These are phyloP conservation scores for Boloria selene DNA, from an alignment of 2,888 invertebrate species.

Conservation along the genomic window DNA sequence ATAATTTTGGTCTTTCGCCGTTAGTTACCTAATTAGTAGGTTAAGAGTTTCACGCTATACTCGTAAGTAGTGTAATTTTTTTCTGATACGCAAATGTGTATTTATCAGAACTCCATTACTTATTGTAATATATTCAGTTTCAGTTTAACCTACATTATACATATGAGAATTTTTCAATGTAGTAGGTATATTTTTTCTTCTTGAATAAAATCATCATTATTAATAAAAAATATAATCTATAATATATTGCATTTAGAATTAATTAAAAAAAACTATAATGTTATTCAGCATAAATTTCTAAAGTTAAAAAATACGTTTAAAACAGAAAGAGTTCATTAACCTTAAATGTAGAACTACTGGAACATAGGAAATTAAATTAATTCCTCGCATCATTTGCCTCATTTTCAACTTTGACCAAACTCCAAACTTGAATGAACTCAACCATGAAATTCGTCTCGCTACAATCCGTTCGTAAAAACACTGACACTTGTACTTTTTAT, in stretches of 20 bases:
- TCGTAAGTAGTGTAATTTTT: no score
- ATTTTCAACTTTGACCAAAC: conserved; percentile 44
- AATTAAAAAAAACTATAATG: not conserved
- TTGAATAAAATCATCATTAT: no score
- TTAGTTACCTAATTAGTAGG: no score
- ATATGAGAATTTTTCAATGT: no score
- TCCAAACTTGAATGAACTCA: conserved; percentile 29
- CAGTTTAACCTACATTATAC: no score
- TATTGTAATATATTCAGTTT: no score
- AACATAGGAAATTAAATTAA: conserved; percentile 27
- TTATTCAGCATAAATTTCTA: not conserved
- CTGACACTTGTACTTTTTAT: conserved; percentile 6
- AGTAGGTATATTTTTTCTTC: no score
- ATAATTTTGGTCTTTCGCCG: no score
- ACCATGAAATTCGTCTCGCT: conserved; percentile 26
- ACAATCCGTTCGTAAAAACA: conserved; percentile 20
- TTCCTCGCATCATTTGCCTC: conserved; percentile 37
- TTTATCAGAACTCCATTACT: no score
- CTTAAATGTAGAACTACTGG: not conserved
- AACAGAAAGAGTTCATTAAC: conserved; percentile 4
- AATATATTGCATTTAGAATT: not conserved
- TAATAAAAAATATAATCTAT: no score
- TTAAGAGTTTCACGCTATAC: no score
- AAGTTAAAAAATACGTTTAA: not conserved
- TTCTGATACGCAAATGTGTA: no score